Evolutionary conservation across 2,888 invertebrate genomes (phyloP), one percentile per base, ranked within the genome.

Genomic region (Yponomeuta malinellus): DNA sequence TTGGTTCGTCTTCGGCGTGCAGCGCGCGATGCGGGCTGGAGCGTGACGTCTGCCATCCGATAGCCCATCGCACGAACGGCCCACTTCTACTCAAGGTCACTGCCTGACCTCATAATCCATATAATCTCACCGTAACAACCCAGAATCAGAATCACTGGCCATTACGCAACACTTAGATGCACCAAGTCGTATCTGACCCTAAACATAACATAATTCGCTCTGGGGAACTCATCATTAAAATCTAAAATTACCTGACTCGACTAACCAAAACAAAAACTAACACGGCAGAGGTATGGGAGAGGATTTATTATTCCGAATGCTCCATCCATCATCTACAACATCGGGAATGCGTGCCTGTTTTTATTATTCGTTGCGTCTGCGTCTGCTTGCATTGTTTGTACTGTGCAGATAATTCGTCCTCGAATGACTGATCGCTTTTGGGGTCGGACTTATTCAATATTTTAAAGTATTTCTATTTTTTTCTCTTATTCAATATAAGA

Each of bases 1-100:
- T 10, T 23, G 10, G 33, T 65, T 12, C 29, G 12, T 65, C 65
- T 65, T 10, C 31, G 71, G 69, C 75, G 72, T 75, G 76, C 76
- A 74, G 73, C 71, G 72, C 73, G 71, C 77, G 76, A 77, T 81
- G 83, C 80, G 81, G 85, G 79, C 79, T 83, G 77, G 82, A 85
- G 89, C 90, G 90, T 92, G 90, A 91, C 90, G 91, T 85, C 89
- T 89, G 87, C 90, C 88, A 90, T 83, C 88, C 87, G 89, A 90
- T 90, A 90, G 89, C 86, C 86, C 87, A 89, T 88, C 91, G 90
- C 89, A 91, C 92, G 90, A 91, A 80, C 88, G 91, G 86, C 92
- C 89, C 79, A 89, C 90, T 90, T 90, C 77, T 81, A 79, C 78
- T 80, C 91, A 92, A 91, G 92, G 91, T 91, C 90, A 90, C 85